phyloP scores from a whole-genome alignment of 2,888 invertebrate genomes.

The Azorinus chamasolen region DNA sequence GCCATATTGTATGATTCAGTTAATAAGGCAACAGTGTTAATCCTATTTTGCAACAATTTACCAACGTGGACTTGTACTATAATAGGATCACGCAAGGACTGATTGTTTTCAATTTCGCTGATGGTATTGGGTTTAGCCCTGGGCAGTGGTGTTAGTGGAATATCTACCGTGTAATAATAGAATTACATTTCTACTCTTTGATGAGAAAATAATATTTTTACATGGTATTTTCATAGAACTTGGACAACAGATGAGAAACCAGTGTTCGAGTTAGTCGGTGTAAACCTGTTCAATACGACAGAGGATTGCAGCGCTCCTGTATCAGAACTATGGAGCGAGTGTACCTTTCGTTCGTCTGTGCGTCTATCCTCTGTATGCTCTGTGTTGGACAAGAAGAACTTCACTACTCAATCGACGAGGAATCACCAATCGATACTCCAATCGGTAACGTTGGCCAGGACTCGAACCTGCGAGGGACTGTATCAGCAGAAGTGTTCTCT shows the following conservation, averaged over 20 bases:
- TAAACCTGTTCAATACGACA: too few species aligned
- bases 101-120: slow-evolving; percentile 45
- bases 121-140: slow-evolving; percentile 26
- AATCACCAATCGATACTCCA: slow-evolving; percentile 51
- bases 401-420: slow-evolving; percentile 63
- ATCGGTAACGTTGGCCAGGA: slow-evolving; percentile 72
- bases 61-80: slow-evolving; percentile 48
- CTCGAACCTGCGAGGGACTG: slow-evolving; percentile 65
- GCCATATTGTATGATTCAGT: slow-evolving; percentile 40
- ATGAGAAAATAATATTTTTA: slow-evolving; percentile 64
- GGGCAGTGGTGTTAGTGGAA: slow-evolving; percentile 28
- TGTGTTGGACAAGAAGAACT: slow-evolving; percentile 47
- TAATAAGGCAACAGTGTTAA: slow-evolving; percentile 44
- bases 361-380: background rate
- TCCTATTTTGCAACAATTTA: slow-evolving; percentile 24
- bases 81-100: slow-evolving; percentile 53
- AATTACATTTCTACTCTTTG: slow-evolving; percentile 50
- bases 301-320: too few species aligned
- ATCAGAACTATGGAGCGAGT: too few species aligned
- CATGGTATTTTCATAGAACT: slow-evolving; percentile 37
- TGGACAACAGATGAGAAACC: too few species aligned
- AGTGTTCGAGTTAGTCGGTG: too few species aligned
- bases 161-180: slow-evolving; percentile 31
- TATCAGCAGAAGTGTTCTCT: slow-evolving; percentile 60
- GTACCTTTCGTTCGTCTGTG: too few species aligned